Evolutionary conservation across 1,140 invertebrate species (phyloP).

Genomic region (Drosophila yakuba): DNA sequence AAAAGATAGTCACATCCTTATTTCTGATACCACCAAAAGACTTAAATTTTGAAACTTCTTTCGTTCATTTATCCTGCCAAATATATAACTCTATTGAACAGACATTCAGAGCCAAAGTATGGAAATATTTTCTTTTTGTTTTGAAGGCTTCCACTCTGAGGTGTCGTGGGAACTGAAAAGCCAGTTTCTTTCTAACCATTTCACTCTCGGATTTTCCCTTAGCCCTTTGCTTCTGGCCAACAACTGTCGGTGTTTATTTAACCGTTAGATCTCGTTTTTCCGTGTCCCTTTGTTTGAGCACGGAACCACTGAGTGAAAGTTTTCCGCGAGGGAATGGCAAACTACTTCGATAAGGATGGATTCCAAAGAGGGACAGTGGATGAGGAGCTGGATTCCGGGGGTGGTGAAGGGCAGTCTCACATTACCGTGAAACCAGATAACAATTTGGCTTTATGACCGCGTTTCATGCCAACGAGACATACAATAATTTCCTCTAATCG

Average conservation of each 20-base stretch:
- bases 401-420: slow-evolving; percentile 32
- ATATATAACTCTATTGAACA: neutral
- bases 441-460: slow-evolving; percentile 69
- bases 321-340: slow-evolving; percentile 12
- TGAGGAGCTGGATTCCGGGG: neutral
- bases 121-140: slow-evolving; percentile 5
- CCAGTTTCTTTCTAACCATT: slow-evolving; percentile 11
- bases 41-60: too few species aligned
- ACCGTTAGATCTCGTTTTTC: slow-evolving; percentile 48
- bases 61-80: neutral
- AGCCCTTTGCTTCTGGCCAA: slow-evolving; percentile 37
- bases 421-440: slow-evolving; percentile 77
- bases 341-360: neutral
- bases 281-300: slow-evolving; percentile 14
- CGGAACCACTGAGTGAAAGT: slow-evolving; percentile 26
- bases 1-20: too few species aligned
- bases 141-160: slow-evolving; percentile 18
- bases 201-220: slow-evolving; percentile 22
- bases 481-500: slow-evolving; percentile 79
- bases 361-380: neutral
- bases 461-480: slow-evolving; percentile 76
- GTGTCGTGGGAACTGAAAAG: slow-evolving; percentile 25
- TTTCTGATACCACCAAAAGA: neutral
- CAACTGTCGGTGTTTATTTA: slow-evolving; percentile 61
- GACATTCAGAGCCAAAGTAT: neutral